These are phyloP conservation scores for Saccostrea echinata DNA, from an alignment of 1,140 invertebrate genomes.

Conservation along the genomic window DNA sequence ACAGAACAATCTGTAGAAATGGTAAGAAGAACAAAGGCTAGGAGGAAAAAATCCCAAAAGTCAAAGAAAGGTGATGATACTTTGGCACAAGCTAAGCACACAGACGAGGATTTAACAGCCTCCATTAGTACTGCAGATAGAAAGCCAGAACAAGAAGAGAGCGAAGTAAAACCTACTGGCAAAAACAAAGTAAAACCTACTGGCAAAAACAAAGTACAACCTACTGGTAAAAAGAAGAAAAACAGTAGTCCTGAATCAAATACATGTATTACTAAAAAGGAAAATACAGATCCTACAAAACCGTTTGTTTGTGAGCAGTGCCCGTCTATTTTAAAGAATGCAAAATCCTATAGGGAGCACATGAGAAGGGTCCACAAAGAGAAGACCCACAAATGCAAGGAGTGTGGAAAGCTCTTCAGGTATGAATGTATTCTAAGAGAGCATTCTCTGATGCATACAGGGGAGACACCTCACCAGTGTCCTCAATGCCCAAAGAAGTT, in stretches of 20 bases:
- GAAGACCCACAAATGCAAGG: conserved; percentile 5
- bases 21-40: neutral
- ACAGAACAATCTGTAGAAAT: neutral
- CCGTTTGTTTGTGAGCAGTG: neutral
- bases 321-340: conserved; percentile 16
- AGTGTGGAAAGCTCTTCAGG: neutral
- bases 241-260: neutral
- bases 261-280: too few relatives aligned
- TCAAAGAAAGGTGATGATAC: neutral
- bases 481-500: conserved; percentile 18
- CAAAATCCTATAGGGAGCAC: neutral
- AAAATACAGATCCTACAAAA: neutral
- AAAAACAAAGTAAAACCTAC: neutral
- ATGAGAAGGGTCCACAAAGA: neutral
- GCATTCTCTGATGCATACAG: conserved; percentile 14
- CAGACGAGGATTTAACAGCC: neutral
- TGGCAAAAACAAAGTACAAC: neutral
- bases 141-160: neutral
- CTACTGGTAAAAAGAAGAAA: neutral
- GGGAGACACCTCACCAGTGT: neutral
- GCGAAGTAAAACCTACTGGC: neutral
- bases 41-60: neutral
- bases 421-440: neutral
- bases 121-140: neutral
- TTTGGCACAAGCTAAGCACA: neutral